Conservation (phyloP, 2,113 vertebrate species). For the Daboia siamensis region DNA sequence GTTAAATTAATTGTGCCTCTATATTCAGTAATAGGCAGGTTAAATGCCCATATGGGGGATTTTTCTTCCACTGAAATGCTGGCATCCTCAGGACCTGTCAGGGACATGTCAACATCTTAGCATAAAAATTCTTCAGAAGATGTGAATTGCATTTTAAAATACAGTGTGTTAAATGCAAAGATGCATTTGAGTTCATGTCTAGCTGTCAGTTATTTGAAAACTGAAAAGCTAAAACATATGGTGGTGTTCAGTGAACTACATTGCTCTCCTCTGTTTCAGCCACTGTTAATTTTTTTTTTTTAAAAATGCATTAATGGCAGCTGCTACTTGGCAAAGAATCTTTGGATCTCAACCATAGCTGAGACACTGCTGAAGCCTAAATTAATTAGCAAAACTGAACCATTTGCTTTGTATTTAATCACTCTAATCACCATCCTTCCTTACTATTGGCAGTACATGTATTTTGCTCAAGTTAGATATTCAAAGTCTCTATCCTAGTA, state of each 20-base stretch:
- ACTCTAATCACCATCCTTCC: neutral
- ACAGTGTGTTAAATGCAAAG: neutral
- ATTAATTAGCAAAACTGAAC: neutral
- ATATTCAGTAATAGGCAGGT: neutral
- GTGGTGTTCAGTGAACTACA: neutral
- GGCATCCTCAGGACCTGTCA: neutral
- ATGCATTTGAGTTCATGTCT: neutral
- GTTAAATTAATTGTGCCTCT: neutral
- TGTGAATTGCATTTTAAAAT: neutral
- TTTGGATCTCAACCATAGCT: neutral
- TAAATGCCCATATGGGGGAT: neutral
- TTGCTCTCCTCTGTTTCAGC: neutral
- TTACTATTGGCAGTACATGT: neutral
- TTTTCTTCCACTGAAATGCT: neutral
- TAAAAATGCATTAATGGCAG: neutral
- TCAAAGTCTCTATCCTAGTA: neutral
- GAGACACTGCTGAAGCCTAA: neutral
- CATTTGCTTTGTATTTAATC: neutral
- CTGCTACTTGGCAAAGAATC: neutral
- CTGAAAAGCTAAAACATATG: neutral
- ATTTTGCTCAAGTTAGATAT: neutral
- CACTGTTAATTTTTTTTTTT: neutral
- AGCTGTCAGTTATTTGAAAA: neutral
- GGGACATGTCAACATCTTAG: neutral
- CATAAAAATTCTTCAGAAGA: neutral